Evolutionary conservation across 2,113 vertebrate species (phyloP).

Genomic region (Plectropomus leopardus): DNA sequence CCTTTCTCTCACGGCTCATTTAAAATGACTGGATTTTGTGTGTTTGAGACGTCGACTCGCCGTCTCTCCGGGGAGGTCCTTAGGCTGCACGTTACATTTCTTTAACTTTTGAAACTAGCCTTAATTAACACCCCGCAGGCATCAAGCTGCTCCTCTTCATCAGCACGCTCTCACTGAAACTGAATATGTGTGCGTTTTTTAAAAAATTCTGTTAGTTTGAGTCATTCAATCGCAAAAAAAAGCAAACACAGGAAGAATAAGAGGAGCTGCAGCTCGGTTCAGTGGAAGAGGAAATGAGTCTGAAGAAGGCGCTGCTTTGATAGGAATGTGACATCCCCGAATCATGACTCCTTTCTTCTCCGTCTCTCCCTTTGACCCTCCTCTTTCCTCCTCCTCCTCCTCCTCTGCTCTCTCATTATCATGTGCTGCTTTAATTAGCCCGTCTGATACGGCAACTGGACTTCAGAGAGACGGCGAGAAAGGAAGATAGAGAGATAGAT

Average conservation of each 20-base stretch:
- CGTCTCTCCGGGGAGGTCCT: constrained; percentile 61
- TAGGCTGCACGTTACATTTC: constrained; percentile 41
- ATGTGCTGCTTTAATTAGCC: constrained; percentile 74
- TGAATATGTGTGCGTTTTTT: neutral
- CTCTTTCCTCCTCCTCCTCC: constrained; percentile 46
- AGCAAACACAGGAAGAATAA: neutral
- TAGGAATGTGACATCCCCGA: constrained; percentile 46
- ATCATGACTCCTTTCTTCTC: constrained; percentile 66
- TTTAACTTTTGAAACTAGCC: constrained; percentile 56
- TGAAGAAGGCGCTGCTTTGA: constrained; percentile 50
- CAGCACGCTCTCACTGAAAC: constrained; percentile 12
- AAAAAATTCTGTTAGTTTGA: constrained; percentile 29
- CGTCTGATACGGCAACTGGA: constrained; percentile 68
- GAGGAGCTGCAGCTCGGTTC: neutral
- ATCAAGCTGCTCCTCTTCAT: constrained; percentile 19
- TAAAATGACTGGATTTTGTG: constrained; percentile 23
- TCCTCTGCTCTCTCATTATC: constrained; percentile 70
- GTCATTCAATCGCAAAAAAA: constrained; percentile 26
- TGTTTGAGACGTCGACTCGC: constrained; percentile 6
- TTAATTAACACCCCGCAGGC: constrained; percentile 66
- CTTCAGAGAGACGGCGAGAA: constrained; percentile 70
- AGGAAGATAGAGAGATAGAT: constrained; percentile 63
- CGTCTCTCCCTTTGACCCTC: constrained; percentile 47
- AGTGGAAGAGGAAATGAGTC: constrained; percentile 33
- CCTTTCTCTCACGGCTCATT: constrained; percentile 48